Evolutionary conservation across 92 coral and sea anemone genomes (phyloP).

Genomic region (Palythoa heliodiscus): DNA sequence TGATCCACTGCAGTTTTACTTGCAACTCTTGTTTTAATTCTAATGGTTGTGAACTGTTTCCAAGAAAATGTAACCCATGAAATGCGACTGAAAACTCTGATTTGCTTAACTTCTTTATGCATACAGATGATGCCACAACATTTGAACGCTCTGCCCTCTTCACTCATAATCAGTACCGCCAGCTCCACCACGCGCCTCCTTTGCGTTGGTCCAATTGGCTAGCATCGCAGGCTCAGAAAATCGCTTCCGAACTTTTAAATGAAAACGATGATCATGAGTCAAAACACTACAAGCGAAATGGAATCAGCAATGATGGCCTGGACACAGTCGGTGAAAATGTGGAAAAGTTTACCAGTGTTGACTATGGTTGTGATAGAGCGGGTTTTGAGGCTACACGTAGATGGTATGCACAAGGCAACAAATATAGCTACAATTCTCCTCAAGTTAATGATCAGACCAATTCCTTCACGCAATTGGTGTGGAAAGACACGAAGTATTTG

Average conservation of each 20-base stretch:
- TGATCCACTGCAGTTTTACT: no score
- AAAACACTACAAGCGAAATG: conserved; percentile 2
- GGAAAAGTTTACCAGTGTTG: conserved; percentile 71
- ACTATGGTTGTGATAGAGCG: conserved; percentile 81
- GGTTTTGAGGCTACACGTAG: conserved; percentile 79
- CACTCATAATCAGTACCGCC: conserved; percentile 90
- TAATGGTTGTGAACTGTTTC: no score
- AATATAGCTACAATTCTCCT: conserved; percentile 86
- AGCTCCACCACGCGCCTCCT: conserved; percentile 85
- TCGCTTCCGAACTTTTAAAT: conserved; percentile 77
- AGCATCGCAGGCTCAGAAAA: conserved; percentile 77
- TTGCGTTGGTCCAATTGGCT: conserved; percentile 90
- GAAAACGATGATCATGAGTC: neutral
- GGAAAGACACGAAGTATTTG: conserved; percentile 71
- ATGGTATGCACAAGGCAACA: conserved; percentile 83
- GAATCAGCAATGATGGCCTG: neutral
- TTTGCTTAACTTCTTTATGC: neutral
- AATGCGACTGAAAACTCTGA: neutral
- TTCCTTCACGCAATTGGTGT: conserved; percentile 91
- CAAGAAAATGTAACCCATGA: neutral
- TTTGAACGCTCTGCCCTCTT: conserved; percentile 69
- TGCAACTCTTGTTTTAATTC: no score
- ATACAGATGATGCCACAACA: conserved; percentile 54
- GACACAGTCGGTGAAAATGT: conserved; percentile 87
- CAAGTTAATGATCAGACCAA: conserved; percentile 82